Conservation (phyloP, 1,140 invertebrate species). For the Drosophila arizonae region DNA sequence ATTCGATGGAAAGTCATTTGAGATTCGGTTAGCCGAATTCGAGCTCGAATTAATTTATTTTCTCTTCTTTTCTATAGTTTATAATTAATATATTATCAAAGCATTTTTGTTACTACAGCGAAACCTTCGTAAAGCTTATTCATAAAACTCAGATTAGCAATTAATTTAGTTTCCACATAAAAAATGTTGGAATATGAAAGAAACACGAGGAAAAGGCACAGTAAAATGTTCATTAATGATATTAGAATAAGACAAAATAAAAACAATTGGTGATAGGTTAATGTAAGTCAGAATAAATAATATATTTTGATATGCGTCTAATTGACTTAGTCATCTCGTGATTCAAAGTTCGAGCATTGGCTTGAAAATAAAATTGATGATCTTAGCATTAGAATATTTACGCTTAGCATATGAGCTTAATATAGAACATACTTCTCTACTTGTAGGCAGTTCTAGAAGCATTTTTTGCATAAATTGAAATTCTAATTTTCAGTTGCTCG, state of each 20-base stretch:
- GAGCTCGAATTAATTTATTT: constrained; percentile 7
- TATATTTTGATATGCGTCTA: constrained; percentile 65
- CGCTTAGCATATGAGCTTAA: constrained; percentile 29
- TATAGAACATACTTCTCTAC: constrained; percentile 17
- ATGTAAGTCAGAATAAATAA: constrained; percentile 1
- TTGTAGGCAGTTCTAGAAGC: constrained; percentile 47
- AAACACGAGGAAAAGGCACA: constrained; percentile 64
- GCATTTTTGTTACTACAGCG: constrained; percentile 55
- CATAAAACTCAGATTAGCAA: constrained; percentile 34
- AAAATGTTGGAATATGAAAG: constrained; percentile 25
- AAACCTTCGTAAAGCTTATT: constrained; percentile 70
- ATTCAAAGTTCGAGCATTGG: constrained; percentile 26
- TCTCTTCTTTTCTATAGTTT: constrained; percentile 10
- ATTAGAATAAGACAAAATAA: background rate
- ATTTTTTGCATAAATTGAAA: constrained; percentile 30
- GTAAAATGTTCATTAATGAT: constrained; percentile 43
- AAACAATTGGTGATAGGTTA: too few species aligned
- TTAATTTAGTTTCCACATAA: constrained; percentile 20
- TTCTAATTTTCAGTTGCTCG: constrained; percentile 33
- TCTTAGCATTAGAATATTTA: constrained; percentile 32
- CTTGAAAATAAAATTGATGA: constrained; percentile 31
- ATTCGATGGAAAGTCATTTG: constrained; percentile 6
- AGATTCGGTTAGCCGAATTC: constrained; percentile 3
- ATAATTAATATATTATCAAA: constrained; percentile 29
- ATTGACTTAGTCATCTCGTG: constrained; percentile 54